Conservation (phyloP, 1,140 invertebrate species). For the Arctopsyche grandis region DNA sequence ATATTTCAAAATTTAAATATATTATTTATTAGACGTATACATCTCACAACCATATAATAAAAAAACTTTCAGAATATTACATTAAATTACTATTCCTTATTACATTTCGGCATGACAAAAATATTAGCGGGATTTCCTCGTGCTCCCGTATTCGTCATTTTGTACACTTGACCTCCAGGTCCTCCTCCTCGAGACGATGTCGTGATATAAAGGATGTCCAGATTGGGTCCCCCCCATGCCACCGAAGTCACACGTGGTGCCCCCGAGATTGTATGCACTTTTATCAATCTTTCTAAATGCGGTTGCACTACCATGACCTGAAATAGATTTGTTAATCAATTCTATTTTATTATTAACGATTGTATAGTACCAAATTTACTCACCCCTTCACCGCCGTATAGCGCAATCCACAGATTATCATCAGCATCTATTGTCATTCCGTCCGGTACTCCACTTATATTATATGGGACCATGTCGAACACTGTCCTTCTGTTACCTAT, state of each 20-base stretch:
- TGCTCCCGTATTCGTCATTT: conserved; percentile 44
- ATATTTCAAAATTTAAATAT: too few relatives aligned
- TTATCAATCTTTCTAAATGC: conserved; percentile 61
- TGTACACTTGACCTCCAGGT: conserved; percentile 44
- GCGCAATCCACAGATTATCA: conserved; percentile 78
- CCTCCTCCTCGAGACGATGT: conserved; percentile 58
- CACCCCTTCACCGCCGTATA: conserved; percentile 68
- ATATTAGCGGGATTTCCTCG: conserved; percentile 38
- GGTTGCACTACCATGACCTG: conserved; percentile 65
- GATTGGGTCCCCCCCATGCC: conserved; percentile 81
- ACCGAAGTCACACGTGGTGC: conserved; percentile 80
- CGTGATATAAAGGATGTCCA: conserved; percentile 83
- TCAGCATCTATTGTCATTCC: conserved; percentile 82
- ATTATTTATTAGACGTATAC: too few relatives aligned
- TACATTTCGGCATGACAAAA: conserved; percentile 12
- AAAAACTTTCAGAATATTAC: too few relatives aligned
- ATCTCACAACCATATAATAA: too few relatives aligned
- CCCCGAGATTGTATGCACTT: conserved; percentile 68
- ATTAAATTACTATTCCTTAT: too few relatives aligned
- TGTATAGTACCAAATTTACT: conserved; percentile 30
- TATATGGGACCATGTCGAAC: conserved; percentile 66
- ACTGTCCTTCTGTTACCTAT: conserved; percentile 62
- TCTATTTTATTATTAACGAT: conserved; percentile 1
- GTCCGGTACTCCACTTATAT: conserved; percentile 71
- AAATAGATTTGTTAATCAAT: conserved; percentile 33